Evolutionary conservation across 2,797 vertebrate genomes (phyloP).

Genomic region (Fistularia commersonii): DNA sequence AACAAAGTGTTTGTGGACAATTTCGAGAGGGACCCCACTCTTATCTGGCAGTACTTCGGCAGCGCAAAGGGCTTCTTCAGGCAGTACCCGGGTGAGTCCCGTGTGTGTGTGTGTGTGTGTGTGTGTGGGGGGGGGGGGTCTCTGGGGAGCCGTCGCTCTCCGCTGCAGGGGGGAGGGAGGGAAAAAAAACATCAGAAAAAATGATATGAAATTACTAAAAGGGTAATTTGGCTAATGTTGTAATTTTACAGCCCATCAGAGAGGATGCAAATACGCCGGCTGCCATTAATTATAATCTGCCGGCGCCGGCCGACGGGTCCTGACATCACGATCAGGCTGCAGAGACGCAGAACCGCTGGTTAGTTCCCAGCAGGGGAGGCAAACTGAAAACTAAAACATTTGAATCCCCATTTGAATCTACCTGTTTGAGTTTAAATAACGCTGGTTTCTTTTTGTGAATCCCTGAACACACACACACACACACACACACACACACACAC

Average conservation of each 20-base stretch:
- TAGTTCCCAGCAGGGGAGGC: neutral
- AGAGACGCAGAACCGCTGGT: constrained; percentile 26
- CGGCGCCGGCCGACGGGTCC: constrained; percentile 25
- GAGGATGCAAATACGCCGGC: constrained; percentile 64
- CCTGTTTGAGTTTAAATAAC: no score
- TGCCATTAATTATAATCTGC: constrained; percentile 73
- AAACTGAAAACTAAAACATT: no score
- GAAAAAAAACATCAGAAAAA: constrained; percentile 53
- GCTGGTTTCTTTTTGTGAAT: no score
- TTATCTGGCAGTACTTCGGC: constrained; percentile 95
- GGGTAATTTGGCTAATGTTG: constrained; percentile 74
- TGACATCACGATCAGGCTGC: constrained; percentile 5
- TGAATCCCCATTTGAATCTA: no score
- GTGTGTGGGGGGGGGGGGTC: constrained; percentile 26
- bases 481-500: no score
- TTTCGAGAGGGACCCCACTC: constrained; percentile 91
- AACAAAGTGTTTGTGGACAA: constrained; percentile 97
- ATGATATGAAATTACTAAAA: constrained; percentile 70
- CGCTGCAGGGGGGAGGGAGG: no score
- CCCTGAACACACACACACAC: no score
- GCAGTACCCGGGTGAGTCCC: constrained; percentile 87
- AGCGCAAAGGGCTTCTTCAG: constrained; percentile 94
- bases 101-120: constrained; percentile 17
- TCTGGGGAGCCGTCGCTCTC: constrained; percentile 52
- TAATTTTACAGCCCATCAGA: constrained; percentile 80